These are phyloP conservation scores for Eleutherodactylus coqui DNA, from an alignment of 2,797 vertebrate species.

Conservation along the genomic window DNA sequence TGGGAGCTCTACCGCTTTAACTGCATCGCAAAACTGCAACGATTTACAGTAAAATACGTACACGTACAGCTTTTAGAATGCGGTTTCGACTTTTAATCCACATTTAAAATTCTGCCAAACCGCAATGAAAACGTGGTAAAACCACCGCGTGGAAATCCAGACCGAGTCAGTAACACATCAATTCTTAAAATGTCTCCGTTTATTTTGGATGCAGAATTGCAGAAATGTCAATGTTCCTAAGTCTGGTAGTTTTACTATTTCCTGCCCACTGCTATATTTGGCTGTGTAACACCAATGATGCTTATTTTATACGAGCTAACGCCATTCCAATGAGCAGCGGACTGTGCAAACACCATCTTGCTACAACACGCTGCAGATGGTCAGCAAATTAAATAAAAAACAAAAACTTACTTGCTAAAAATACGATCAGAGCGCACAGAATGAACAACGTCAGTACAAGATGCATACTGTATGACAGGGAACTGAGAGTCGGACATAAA, in stretches of 20 bases:
- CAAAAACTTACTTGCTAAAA: not conserved
- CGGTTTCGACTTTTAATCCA: too few relatives aligned
- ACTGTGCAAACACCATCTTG: slow-evolving; percentile 36
- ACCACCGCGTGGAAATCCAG: too few relatives aligned
- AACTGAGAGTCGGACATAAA: not conserved
- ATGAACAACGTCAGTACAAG: not conserved
- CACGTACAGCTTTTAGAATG: too few relatives aligned
- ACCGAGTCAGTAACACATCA: not conserved
- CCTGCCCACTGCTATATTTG: not conserved
- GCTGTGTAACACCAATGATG: slow-evolving; percentile 8
- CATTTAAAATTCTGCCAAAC: too few relatives aligned
- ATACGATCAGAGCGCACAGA: not conserved
- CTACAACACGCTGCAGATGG: slow-evolving; percentile 19
- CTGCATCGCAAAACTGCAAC: too few relatives aligned
- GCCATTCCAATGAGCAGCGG: slow-evolving; percentile 28
- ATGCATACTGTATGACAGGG: not conserved
- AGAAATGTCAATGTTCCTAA: not conserved
- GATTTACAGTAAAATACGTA: too few relatives aligned
- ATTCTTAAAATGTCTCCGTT: not conserved
- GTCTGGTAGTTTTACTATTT: slow-evolving; percentile 7
- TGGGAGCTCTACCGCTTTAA: too few relatives aligned
- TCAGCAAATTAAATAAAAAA: slow-evolving; percentile 5
- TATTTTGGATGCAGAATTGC: not conserved
- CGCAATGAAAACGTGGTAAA: too few relatives aligned
- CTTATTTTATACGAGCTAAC: slow-evolving; percentile 14